A percentile compares a stretch with the other conserved stretches of the same genome.
Conservation (phyloP, 2,888 invertebrate genomes). For the Diloba caeruleocephala region DNA sequence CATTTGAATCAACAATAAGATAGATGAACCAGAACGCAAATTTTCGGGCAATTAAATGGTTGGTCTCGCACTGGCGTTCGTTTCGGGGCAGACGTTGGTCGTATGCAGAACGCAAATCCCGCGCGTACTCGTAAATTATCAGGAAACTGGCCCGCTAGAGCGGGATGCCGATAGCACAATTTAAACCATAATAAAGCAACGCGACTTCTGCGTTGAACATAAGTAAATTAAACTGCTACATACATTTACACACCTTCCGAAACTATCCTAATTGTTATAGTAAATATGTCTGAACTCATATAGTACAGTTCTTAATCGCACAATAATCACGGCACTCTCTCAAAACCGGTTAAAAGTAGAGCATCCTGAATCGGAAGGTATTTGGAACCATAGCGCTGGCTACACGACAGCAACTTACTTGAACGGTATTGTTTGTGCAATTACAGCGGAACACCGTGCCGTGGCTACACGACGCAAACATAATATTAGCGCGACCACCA, state of each 20-base stretch:
- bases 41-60: too few relatives aligned
- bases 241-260: too few relatives aligned
- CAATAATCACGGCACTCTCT: too few relatives aligned
- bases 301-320: too few relatives aligned
- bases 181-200: background rate
- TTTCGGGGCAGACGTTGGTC: background rate
- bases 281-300: too few relatives aligned
- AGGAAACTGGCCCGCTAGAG: too few relatives aligned
- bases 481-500: background rate
- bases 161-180: too few relatives aligned
- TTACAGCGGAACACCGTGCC: background rate
- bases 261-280: too few relatives aligned
- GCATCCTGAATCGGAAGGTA: background rate
- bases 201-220: background rate
- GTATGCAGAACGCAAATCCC: background rate
- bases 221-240: background rate
- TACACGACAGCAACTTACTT: constrained; percentile 13
- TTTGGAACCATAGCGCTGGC: background rate
- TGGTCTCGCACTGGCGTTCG: background rate
- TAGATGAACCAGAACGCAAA: too few relatives aligned
- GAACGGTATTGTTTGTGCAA: constrained; percentile 1
- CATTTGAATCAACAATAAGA: too few relatives aligned
- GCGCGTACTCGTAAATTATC: too few relatives aligned
- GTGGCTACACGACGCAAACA: background rate
- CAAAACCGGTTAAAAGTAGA: background rate